phyloP scores from a whole-genome alignment of 2,888 invertebrate genomes.

The Antheraea yamamai region DNA sequence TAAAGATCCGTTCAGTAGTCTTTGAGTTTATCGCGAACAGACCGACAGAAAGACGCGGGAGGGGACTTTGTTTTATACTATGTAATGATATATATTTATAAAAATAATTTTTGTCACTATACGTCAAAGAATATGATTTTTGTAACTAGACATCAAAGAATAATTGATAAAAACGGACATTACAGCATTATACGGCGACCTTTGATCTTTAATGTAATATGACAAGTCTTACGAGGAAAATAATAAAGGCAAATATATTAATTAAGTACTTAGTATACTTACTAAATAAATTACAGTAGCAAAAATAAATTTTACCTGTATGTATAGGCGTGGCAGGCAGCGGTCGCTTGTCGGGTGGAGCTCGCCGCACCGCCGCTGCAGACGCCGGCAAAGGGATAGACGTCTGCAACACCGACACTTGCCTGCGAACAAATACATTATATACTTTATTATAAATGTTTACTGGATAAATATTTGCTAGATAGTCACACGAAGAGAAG shows the following conservation, averaged over 20 bases:
- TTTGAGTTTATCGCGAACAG: too few relatives aligned
- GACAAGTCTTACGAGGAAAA: background rate
- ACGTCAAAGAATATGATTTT: too few relatives aligned
- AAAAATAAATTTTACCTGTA: conserved; percentile 46
- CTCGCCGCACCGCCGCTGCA: conserved; percentile 88
- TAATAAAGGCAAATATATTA: too few relatives aligned
- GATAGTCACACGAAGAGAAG: background rate
- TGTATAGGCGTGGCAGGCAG: conserved; percentile 86
- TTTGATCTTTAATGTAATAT: background rate
- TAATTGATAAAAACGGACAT: background rate
- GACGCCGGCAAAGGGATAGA: conserved; percentile 91
- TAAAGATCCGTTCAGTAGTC: too few relatives aligned
- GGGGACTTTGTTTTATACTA: too few relatives aligned
- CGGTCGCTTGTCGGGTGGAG: conserved; percentile 91
- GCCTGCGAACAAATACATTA: conserved; percentile 70
- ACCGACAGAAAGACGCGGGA: too few relatives aligned
- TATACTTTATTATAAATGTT: conserved; percentile 1
- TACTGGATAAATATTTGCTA: background rate
- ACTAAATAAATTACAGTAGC: background rate
- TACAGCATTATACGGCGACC: background rate
- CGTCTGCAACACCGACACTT: conserved; percentile 86
- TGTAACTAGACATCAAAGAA: background rate
- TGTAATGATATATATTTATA: too few relatives aligned
- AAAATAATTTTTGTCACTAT: too few relatives aligned
- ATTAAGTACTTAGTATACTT: background rate